Evolutionary conservation across 2,888 invertebrate genomes (phyloP).

Genomic region (Liopterus haemorrhoidalis): DNA sequence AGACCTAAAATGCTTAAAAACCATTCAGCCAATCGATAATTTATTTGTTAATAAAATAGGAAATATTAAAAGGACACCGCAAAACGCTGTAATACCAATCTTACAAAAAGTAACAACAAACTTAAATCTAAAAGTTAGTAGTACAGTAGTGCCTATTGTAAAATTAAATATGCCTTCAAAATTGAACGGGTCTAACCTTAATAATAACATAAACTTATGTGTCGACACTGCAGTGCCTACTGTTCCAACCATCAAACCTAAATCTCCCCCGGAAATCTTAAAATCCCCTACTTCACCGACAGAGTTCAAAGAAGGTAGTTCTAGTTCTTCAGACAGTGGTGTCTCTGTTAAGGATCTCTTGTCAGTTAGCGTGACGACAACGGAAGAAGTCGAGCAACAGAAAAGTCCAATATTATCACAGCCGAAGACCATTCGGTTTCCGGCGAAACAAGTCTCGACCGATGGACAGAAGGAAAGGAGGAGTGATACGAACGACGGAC

Average conservation of each 20-base stretch:
- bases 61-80: conserved; percentile 1
- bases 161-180: conserved; percentile 44
- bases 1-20: too few relatives aligned
- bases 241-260: conserved; percentile 41
- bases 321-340: conserved; percentile 44
- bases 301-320: too few relatives aligned
- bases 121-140: conserved; percentile 41
- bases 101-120: conserved; percentile 11
- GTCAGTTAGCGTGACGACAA: conserved; percentile 39
- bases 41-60: too few relatives aligned
- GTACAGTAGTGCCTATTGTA: conserved; percentile 47
- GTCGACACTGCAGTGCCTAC: conserved; percentile 44
- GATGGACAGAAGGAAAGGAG: conserved; percentile 37
- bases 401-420: conserved; percentile 74
- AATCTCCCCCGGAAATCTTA: conserved; percentile 24
- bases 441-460: conserved; percentile 50
- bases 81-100: background rate
- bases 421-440: conserved; percentile 77
- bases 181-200: conserved; percentile 34
- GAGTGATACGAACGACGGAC: conserved; percentile 41
- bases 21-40: too few relatives aligned
- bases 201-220: conserved; percentile 35
- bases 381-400: conserved; percentile 40
- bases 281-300: too few relatives aligned
- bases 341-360: conserved; percentile 35